Evolutionary conservation across 2,113 vertebrate genomes (phyloP).

Genomic region (Campylorhamphus procurvoides): DNA sequence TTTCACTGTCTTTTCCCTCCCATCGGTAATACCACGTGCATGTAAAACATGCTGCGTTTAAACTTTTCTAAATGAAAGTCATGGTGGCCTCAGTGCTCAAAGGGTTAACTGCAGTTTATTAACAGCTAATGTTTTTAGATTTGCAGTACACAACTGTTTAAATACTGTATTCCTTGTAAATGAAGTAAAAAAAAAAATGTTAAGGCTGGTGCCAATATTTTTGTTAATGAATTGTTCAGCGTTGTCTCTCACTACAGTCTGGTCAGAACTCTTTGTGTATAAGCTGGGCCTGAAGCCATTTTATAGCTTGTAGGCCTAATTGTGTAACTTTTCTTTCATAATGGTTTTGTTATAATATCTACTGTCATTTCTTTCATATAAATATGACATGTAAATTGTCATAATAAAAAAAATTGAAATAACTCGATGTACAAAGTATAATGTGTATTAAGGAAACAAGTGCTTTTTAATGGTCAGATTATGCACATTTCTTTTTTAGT

Average conservation of each 20-base stretch:
- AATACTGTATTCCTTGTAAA: conserved; percentile 81
- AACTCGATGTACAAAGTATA: conserved; percentile 65
- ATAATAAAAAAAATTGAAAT: conserved; percentile 87
- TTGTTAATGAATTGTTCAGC: conserved; percentile 82
- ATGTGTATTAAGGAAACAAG: conserved; percentile 49
- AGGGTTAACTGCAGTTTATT: conserved; percentile 72
- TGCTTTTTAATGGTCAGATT: background rate
- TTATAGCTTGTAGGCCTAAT: conserved; percentile 80
- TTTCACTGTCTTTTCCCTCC: conserved; percentile 18
- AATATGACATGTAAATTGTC: conserved; percentile 96
- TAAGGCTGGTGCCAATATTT: conserved; percentile 85
- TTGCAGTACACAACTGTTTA: conserved; percentile 74
- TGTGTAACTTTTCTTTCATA: conserved; percentile 84
- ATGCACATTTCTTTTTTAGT: background rate
- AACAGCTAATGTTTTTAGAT: conserved; percentile 74
- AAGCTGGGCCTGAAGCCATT: conserved; percentile 80
- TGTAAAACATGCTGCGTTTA: conserved; percentile 40
- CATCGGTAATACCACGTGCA: background rate
- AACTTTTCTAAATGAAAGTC: conserved; percentile 40
- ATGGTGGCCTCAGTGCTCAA: conserved; percentile 66
- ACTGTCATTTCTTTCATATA: conserved; percentile 91
- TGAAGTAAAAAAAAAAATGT: conserved; percentile 71
- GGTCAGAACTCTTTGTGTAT: conserved; percentile 78
- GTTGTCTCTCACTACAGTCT: conserved; percentile 84
- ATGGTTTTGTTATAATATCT: conserved; percentile 88